Base-by-base conservation (phyloP, 2,113 vertebrate species). In the Onychostruthus taczanowskii region DNA sequence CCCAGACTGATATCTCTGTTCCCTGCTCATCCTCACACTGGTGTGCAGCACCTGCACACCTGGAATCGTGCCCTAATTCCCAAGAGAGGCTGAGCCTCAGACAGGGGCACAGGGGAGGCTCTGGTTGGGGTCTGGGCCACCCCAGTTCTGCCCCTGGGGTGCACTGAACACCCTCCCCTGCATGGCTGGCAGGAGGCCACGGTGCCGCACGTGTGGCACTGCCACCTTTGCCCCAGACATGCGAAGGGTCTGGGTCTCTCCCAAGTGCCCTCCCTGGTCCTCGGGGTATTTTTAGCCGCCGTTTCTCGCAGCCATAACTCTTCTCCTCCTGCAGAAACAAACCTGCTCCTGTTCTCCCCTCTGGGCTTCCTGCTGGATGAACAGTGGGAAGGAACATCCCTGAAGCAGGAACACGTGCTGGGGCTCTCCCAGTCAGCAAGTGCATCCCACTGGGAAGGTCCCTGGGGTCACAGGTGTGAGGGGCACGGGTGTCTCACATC, bases 401-500 rank as follows among this genome's bases (percentile, higher is more conserved):
- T 55, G 53, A 21, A 2, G 0, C 13, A 31, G 58, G 49, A 31
- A 24, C 2, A 4, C 1, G 56, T 16, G n/a, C 56, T 22, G 16
- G 33, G 56, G 14, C 2, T 35, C 56, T 56, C 76, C 47, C 7
- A 0, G 41, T 9, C 64, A 2, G 0, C 1, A 2, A 16, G 9
- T 0, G 12, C 50, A 16, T 24, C 66, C 69, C 27, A 0, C 21
- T 4, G 87, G 61, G 69, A 22, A 46, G 55, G 4, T 8, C 49
- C 22, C 35, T 23, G 90, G 33, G 22, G 1, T 27, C 41, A 27
- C 61, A 24, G 47, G 28, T 4, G 44, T 2, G 33, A 26, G 49
- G 39, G 8, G 5, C 35, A 10, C 0, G 2, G 41, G n/a, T 9
- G 0, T 20, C 30, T 16, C 31, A 1, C 0, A 4, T 2, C 66